Base-by-base conservation (phyloP, 2,113 vertebrate genomes). In the Boleophthalmus pectinirostris region DNA sequence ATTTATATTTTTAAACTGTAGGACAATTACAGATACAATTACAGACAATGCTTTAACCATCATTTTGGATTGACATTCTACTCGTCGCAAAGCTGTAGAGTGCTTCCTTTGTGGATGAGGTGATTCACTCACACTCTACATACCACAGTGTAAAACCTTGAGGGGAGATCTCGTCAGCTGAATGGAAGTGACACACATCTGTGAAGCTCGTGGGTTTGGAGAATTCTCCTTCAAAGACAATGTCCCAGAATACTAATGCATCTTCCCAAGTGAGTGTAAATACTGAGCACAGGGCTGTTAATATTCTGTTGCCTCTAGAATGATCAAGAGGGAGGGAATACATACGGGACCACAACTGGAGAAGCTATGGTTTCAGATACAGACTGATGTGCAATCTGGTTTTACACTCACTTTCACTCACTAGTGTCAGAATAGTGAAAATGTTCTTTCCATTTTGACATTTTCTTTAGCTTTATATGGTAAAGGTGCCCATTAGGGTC, bases 181-280 rank as follows among this genome's bases (percentile, higher is more conserved):
- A 18, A 14, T 63, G 18, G 29, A 54, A 35, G 71, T 65, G 61
- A 73, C 61, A 56, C 65, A 66, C 63, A 29, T 65, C 13, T 54
- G 46, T 10, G 13, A 15, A 38, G 12, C 46, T 43, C 33, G 51
- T 66, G n/a, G n/a, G 61, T 66, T 66, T 15, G 1, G 49, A 54
- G 47, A 49, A 73, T 53, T 64, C 47, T n/a, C n/a, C 51, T 54
- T 54, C 51, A 54, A 54, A n/a, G 58, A 63, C 45, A 46, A 21
- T 51, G 29, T 64, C 58, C 29, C 20, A 33, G 65, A 49, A 73
- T 23, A 24, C 49, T 66, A 65, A 73, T 73, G 60, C 66, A 66
- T 66, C 53, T 16, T 66, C 47, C 47, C 25, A 7, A 16, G 16
- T 25, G 46, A 38, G 14, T 5, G 49, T 38, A 23, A 73, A 66